Evolutionary conservation across 2,797 vertebrate species (phyloP).

Genomic region (Syndactyla subalaris): DNA sequence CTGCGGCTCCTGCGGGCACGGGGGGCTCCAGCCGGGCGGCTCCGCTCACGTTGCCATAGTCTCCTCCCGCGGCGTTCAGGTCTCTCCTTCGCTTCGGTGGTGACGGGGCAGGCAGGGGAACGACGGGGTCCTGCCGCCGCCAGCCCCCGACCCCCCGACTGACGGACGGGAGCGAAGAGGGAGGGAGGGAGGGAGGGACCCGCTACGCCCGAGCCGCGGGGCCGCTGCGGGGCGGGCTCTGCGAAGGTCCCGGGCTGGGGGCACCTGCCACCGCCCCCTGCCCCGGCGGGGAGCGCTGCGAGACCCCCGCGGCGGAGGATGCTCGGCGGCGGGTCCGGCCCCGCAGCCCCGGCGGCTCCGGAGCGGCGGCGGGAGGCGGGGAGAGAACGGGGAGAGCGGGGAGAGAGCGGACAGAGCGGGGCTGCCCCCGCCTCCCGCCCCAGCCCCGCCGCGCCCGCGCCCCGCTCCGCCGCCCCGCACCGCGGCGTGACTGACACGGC

Average conservation of each 20-base stretch:
- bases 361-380: neutral
- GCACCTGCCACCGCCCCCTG: slow-evolving; percentile 43
- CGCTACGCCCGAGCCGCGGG: neutral
- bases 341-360: neutral
- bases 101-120: neutral
- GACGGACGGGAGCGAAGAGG: neutral
- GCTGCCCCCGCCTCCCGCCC: neutral
- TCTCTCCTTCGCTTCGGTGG: neutral
- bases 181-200: neutral
- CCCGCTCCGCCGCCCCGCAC: neutral
- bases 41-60: slow-evolving; percentile 18
- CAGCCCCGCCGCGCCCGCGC: neutral
- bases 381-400: neutral
- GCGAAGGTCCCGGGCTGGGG: neutral
- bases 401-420: neutral
- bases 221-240: neutral
- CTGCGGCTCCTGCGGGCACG: neutral
- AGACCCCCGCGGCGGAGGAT: neutral
- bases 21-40: neutral
- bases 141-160: neutral
- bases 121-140: neutral
- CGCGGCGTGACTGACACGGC: neutral
- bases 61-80: neutral
- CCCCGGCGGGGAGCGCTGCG: neutral
- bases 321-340: neutral